phyloP scores from a whole-genome alignment of 1,140 invertebrate genomes.

The Ptiloglossa arizonensis region DNA sequence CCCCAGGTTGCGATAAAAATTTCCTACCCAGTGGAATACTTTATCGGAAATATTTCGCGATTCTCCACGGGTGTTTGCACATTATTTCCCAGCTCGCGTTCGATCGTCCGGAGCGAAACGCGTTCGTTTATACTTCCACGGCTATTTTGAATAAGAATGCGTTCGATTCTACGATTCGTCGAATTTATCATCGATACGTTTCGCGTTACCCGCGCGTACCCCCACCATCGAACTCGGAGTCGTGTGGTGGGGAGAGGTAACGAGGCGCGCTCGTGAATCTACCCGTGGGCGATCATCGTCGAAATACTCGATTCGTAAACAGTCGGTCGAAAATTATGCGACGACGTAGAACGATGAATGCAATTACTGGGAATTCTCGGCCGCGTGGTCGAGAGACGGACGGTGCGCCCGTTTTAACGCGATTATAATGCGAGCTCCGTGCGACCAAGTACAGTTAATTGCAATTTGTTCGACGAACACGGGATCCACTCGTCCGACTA shows the following conservation, averaged over 20 bases:
- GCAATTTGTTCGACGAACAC: constrained; percentile 60
- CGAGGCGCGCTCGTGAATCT: background rate
- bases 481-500: constrained; percentile 53
- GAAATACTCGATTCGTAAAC: constrained; percentile 3
- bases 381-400: constrained; percentile 6
- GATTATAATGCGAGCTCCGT: constrained; percentile 51
- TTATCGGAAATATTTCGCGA: constrained; percentile 30
- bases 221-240: no score
- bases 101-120: background rate
- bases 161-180: constrained; percentile 39
- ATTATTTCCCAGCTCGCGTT: background rate
- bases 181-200: constrained; percentile 52
- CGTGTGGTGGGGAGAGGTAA: background rate
- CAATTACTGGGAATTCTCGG: constrained; percentile 41
- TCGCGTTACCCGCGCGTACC: constrained; percentile 3
- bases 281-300: background rate
- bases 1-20: no score
- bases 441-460: constrained; percentile 56
- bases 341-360: background rate
- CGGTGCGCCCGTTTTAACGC: constrained; percentile 52
- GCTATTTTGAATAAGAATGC: constrained; percentile 54
- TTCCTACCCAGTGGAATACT: constrained; percentile 24
- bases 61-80: constrained; percentile 36
- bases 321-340: constrained; percentile 12
- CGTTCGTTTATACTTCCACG: constrained; percentile 37